Base-by-base conservation (phyloP, 1,140 invertebrate genomes). In the Drosophila lacteicornis region DNA sequence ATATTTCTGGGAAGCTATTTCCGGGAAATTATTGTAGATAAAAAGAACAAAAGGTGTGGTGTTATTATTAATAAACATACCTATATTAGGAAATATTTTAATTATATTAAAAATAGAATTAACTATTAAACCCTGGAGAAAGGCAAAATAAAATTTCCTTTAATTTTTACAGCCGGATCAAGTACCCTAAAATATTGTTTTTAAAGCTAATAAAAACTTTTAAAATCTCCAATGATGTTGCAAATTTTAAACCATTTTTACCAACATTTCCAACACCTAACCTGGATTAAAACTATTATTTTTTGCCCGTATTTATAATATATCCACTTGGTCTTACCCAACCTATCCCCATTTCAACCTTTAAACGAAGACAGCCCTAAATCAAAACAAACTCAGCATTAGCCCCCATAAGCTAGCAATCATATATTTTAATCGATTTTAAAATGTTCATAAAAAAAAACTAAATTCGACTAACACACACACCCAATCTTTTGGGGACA, bases 391-490 rank as follows among this genome's bases (percentile, higher is more conserved):
- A 73, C 45, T 56, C 33, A 42, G 25, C 61, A 71, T 62, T 80
- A 75, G 63, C 74, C 63, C 58, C 75, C 40, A 79, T 85, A 85
- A 82, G 59, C 79, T 63, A 53, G 70, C 83, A 87, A 87, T 83
- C 84, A 78, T 86, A 82, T 79, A 75, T 77, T 88, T 73, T 87
- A 84, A 88, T 84, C 74, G 84, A 90, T 90, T 88, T 88, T 90
- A 88, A 88, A 88, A 67, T 79, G 84, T 79, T 77, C 80, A 80
- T 87, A 79, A 79, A 83, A 71, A 33, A 45, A 22, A 56, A 60
- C 56, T 51, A 49, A 43, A 79, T 36, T 27, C 46, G 25, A 57
- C 22, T 40, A 22, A 45, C 43, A 65, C 19, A 46, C 25, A 74
- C 40, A 43, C 36, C 51, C 33, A 22, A 38, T n/a, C 13, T 56